phyloP scores from a whole-genome alignment of 1,140 invertebrate species.

The Drosophila persimilis region DNA sequence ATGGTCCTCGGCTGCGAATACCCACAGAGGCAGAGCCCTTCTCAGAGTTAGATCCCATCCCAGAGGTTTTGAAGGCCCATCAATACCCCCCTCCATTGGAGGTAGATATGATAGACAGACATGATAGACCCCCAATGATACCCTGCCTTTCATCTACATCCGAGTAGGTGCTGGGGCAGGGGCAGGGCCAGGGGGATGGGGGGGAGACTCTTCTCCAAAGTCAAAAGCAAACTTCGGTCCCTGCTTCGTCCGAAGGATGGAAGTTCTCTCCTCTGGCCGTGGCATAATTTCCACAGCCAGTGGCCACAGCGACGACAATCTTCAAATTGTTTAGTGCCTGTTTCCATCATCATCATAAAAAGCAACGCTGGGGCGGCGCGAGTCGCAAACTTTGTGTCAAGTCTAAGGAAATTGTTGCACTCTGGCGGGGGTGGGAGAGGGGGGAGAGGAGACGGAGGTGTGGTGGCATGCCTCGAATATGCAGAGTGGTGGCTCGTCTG shows the following conservation, averaged over 20 bases:
- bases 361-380: neutral
- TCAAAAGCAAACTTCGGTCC: conserved; percentile 3
- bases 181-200: too few species aligned
- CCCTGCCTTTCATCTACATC: too few species aligned
- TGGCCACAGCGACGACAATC: conserved; percentile 27
- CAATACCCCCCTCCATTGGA: too few species aligned
- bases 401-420: conserved; percentile 40
- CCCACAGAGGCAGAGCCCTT: too few species aligned
- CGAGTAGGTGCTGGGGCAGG: too few species aligned
- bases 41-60: neutral
- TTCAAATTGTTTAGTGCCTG: conserved; percentile 31
- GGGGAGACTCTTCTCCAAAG: too few species aligned
- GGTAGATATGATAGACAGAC: too few species aligned
- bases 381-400: conserved; percentile 14
- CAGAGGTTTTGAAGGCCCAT: too few species aligned
- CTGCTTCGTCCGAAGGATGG: conserved; percentile 7
- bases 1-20: too few species aligned
- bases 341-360: conserved; percentile 16
- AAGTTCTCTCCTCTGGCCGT: conserved; percentile 10
- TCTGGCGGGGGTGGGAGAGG: conserved; percentile 1
- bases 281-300: conserved; percentile 24
- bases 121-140: too few species aligned
- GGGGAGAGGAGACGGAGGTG: too few species aligned
- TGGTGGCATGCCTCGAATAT: conserved; percentile 55
- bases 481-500: conserved; percentile 63